Evolutionary conservation across 2,888 invertebrate genomes (phyloP), one percentile per base, ranked within the genome.

Genomic region (Mayetiola destructor): DNA sequence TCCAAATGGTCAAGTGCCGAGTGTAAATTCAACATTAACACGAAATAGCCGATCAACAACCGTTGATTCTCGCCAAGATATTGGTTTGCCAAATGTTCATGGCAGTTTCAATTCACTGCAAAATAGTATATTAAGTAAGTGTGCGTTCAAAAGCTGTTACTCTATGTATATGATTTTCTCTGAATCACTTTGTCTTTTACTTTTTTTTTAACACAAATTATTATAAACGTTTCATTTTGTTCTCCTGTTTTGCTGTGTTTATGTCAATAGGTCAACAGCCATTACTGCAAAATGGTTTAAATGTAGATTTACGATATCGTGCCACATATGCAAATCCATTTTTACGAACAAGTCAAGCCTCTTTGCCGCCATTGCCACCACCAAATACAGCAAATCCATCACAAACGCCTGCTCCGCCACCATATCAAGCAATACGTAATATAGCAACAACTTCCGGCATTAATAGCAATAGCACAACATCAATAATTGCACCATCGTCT

Each of bases 311-410:
- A 1, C 76, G 90, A 61, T 92, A 86, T 69, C 89, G 88, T 56
- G 91, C 92, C 36, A 85, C 88, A 8, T 92, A 92, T 66, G 88
- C 88, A 58, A 92, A 92, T 72, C 91, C 91, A 1, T 91, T 91
- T 71, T 75, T 90, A 61, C 77, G 90, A 66, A 81, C 81, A 59
- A 80, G 80, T 55, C 80, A 77, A 60, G 77, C 71, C 59, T 69
- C 71, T 60, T 67, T 73, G 68, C 70, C 73, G 71, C 72, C 73
- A 57, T 65, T 73, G 65, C 80, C 77, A 67, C 80, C 75, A 66
- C 80, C 75, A 64, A 80, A 75, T 71, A 86, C 82, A 60, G 84
- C 78, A 54, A 85, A 85, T 71, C 86, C 84, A 6, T 84, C 82
- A 37, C 85, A 84, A 2, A 88, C 86, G 37, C 88, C 86, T 20